A percentile compares a stretch with the other conserved stretches of the same genome.
phyloP scores from a whole-genome alignment of 2,888 invertebrate genomes.

The Stenichneumon culpator region DNA sequence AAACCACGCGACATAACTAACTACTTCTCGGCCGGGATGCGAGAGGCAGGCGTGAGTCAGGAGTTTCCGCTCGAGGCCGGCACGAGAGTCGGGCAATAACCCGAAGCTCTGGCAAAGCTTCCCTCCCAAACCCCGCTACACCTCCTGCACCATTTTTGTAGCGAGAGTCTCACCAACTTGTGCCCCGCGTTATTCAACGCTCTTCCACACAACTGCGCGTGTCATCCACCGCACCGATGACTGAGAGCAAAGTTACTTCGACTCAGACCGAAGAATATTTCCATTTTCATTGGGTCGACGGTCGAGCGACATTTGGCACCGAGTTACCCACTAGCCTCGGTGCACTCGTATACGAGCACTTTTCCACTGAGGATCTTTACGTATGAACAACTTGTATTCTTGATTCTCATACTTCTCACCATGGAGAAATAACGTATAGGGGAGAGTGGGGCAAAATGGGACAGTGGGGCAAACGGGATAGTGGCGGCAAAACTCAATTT shows the following conservation, averaged over 20 bases:
- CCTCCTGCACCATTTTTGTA: background rate
- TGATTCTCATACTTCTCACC: no score
- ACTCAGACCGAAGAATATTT: constrained; percentile 70
- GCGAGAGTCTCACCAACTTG: background rate
- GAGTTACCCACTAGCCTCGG: constrained; percentile 66
- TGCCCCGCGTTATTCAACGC: background rate
- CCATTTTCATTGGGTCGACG: constrained; percentile 76
- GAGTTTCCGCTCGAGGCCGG: constrained; percentile 26
- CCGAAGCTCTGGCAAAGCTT: background rate
- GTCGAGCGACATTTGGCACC: constrained; percentile 71
- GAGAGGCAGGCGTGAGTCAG: constrained; percentile 28
- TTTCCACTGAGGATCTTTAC: background rate
- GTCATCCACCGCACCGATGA: constrained; percentile 10
- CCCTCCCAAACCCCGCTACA: background rate
- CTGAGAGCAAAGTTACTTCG: constrained; percentile 22
- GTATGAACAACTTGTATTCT: background rate
- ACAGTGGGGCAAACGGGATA: no score
- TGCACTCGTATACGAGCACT: background rate
- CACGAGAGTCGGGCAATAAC: constrained; percentile 1
- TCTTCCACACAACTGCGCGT: background rate
- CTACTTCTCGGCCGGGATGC: constrained; percentile 73
- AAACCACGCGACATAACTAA: constrained; percentile 79
- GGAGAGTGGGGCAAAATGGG: no score
- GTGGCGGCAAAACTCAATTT: no score
- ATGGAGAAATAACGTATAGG: no score